A percentile compares a stretch with the other conserved stretches of the same genome.
These are phyloP conservation scores for Andricus curvator DNA, from an alignment of 2,888 invertebrate species.

Conservation along the genomic window DNA sequence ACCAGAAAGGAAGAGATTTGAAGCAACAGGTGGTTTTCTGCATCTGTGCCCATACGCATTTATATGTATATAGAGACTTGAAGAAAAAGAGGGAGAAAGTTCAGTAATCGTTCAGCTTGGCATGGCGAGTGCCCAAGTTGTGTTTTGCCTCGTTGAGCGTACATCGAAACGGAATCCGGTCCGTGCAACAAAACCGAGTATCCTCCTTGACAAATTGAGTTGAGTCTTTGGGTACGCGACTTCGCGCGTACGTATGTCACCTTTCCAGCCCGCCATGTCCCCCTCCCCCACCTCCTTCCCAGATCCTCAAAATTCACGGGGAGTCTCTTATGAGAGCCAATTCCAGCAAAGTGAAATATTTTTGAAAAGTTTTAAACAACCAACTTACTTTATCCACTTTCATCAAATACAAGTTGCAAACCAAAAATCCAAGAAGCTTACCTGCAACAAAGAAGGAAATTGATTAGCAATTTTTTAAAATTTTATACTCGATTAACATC, in stretches of 20 bases:
- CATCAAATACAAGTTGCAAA: not conserved
- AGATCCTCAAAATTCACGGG: not conserved
- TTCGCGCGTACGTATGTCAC: conserved; percentile 40
- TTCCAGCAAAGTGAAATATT: not conserved
- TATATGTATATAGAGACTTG: conserved; percentile 18
- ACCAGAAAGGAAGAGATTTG: not conserved
- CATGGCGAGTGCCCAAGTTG: conserved; percentile 60
- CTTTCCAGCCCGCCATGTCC: not conserved
- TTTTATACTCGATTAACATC: too few relatives aligned
- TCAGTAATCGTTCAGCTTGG: conserved; percentile 64
- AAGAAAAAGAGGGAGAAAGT: conserved; percentile 41
- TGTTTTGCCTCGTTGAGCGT: conserved; percentile 67
- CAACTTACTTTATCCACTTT: not conserved
- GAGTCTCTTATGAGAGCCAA: not conserved
- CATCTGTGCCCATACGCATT: not conserved
- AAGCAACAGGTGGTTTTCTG: not conserved
- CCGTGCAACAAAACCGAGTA: conserved; percentile 71
- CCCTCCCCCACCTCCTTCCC: not conserved
- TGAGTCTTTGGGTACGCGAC: conserved; percentile 45
- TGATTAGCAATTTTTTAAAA: not conserved
- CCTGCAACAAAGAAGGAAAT: conserved; percentile 10
- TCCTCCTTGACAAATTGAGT: conserved; percentile 75
- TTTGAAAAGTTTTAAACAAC: not conserved
- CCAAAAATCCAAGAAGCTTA: conserved; percentile 1
- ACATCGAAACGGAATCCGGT: conserved; percentile 74